A percentile compares a stretch with the other conserved stretches of the same genome.
These are phyloP conservation scores for Nannoperca australis DNA, from an alignment of 2,797 vertebrate genomes.

Conservation along the genomic window DNA sequence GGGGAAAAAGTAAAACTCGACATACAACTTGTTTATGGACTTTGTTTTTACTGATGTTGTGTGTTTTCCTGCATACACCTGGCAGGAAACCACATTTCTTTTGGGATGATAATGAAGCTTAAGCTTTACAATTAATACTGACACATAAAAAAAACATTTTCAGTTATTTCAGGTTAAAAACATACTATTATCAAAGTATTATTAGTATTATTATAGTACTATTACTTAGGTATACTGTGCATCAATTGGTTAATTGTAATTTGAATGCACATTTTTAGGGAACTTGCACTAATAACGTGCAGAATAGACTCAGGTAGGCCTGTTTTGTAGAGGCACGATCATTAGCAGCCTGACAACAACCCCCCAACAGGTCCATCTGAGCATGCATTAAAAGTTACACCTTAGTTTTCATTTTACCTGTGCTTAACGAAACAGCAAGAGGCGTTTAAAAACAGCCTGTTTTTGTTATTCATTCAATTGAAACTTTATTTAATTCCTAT, in stretches of 20 bases:
- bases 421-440: neutral
- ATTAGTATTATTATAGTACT: too few species aligned
- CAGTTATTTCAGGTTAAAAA: neutral
- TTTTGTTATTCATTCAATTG: too few species aligned
- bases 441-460: too few species aligned
- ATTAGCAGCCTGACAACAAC: too few species aligned
- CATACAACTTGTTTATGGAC: neutral
- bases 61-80: neutral
- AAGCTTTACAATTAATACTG: neutral
- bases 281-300: too few species aligned
- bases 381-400: neutral
- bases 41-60: neutral
- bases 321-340: too few species aligned
- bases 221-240: neutral
- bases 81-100: neutral
- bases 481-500: too few species aligned
- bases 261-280: too few species aligned
- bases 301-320: too few species aligned
- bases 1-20: neutral
- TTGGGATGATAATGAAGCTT: neutral
- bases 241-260: neutral
- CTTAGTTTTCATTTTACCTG: neutral
- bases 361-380: too few species aligned
- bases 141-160: neutral
- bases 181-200: too few species aligned